Percentiles rank a stretch among this genome's conserved stretches.
Evolutionary conservation across 1,140 invertebrate genomes (phyloP).

Genomic region (Leptinotarsa undecemlineata): DNA sequence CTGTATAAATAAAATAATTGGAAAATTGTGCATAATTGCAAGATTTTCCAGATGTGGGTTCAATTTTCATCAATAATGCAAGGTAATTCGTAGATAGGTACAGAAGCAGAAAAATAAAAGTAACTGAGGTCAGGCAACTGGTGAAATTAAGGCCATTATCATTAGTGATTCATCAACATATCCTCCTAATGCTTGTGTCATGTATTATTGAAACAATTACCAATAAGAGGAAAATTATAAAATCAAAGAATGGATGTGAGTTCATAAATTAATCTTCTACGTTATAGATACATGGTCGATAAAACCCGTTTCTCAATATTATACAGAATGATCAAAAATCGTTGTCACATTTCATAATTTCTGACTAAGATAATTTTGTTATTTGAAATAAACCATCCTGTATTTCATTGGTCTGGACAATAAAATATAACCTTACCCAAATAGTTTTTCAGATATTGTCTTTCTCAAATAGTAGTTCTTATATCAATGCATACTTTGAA

Average conservation of each 20-base stretch:
- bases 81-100: slow-evolving; percentile 7
- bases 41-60: slow-evolving; percentile 28
- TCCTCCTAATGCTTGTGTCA: background rate
- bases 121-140: slow-evolving; percentile 22
- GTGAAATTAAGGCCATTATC: slow-evolving; percentile 18
- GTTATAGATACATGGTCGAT: no score
- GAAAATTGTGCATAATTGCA: slow-evolving; percentile 30
- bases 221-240: background rate
- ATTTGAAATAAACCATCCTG: no score
- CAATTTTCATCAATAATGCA: slow-evolving; percentile 23
- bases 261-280: no score
- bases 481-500: no score
- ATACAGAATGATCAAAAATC: no score
- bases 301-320: no score
- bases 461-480: no score
- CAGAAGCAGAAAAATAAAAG: slow-evolving; percentile 24
- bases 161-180: slow-evolving; percentile 22
- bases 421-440: no score
- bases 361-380: no score
- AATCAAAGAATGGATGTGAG: background rate
- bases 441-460: no score
- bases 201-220: slow-evolving; percentile 14
- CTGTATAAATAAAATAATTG: slow-evolving; percentile 28
- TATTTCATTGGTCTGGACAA: no score
- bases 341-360: no score